Base-by-base conservation (phyloP, 2,113 vertebrate species). In the Syrrhaptes paradoxus region DNA sequence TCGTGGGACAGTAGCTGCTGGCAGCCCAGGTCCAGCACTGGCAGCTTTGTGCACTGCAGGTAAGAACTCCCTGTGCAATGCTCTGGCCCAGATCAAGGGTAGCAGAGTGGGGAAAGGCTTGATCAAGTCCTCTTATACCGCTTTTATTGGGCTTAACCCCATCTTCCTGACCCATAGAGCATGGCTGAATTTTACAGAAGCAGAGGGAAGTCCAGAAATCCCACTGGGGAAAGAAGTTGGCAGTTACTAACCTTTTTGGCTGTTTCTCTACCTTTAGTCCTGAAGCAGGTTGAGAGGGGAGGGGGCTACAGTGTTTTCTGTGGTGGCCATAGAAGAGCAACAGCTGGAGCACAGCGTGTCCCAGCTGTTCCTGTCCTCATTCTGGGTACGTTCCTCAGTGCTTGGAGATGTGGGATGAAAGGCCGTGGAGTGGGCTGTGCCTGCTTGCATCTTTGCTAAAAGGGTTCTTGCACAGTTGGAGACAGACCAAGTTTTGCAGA, bases 21-120 rank as follows among this genome's bases (percentile, higher is more conserved):
- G 55, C 59, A 63, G 63, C 25, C 28, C 46, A 17, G 28, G 19
- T 58, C 13, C 0, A 2, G 28, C 0, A 0, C 66, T 43, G 45
- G 62, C 58, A 73, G 41, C 67, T 62, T 83, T 70, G 28, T 77
- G 67, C 45, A 41, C 24, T 0, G 0, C 58, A 66, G 45, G 21
- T 74, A 67, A 55, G 80, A 62, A 13, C 36, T 66, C 43, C 59
- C 31, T 49, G 31, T 11, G 57, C 28, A 28, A 2, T 11, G 17
- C 32, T 24, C 32, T 51, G 29, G 32, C 28, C 32, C 49, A 15
- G 38, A 28, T 55, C 28, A 29, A 34, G 61, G 59, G 73, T 9
- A 41, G 36, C 21, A n/a, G 57, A 82, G 24, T 8, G 21, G 15
- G 36, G 49, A 81, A 77, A 45, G 17, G 54, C 66, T 82, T 7